phyloP scores from a whole-genome alignment of 2,113 vertebrate genomes.

The Gadus chalcogrammus region DNA sequence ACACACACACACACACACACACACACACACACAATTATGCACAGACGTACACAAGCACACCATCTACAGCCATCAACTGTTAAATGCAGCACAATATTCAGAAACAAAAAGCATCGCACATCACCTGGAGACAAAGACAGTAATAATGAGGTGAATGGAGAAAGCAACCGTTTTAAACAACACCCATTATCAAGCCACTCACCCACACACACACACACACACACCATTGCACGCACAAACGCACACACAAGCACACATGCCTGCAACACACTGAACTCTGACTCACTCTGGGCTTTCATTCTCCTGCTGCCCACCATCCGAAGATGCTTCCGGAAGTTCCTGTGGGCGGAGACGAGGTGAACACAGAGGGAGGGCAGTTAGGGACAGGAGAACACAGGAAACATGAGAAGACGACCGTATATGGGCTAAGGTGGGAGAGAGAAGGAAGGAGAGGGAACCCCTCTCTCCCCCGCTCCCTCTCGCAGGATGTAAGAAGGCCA shows the following conservation, averaged over 20 bases:
- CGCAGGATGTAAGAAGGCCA: too few relatives aligned
- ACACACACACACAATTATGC: too few relatives aligned
- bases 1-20: background rate
- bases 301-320: slow-evolving; percentile 98
- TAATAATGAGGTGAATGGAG: background rate
- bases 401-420: slow-evolving; percentile 2
- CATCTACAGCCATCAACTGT: background rate
- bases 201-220: slow-evolving; percentile 4
- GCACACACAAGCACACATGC: background rate
- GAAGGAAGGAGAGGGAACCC: background rate
- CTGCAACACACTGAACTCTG: slow-evolving; percentile 26
- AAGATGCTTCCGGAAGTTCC: slow-evolving; percentile 99
- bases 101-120: background rate
- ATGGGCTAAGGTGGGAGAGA: background rate
- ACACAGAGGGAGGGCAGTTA: slow-evolving; percentile 43
- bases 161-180: background rate
- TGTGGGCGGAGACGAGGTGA: slow-evolving; percentile 62
- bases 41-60: background rate
- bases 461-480: too few relatives aligned
- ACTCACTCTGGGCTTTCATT: slow-evolving; percentile 99
- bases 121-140: background rate
- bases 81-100: background rate
- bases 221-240: slow-evolving; percentile 12
- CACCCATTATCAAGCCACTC: slow-evolving; percentile 3
- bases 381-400: slow-evolving; percentile 28